Conservation (phyloP, 2,888 invertebrate genomes). For the Ametastegia equiseti region DNA sequence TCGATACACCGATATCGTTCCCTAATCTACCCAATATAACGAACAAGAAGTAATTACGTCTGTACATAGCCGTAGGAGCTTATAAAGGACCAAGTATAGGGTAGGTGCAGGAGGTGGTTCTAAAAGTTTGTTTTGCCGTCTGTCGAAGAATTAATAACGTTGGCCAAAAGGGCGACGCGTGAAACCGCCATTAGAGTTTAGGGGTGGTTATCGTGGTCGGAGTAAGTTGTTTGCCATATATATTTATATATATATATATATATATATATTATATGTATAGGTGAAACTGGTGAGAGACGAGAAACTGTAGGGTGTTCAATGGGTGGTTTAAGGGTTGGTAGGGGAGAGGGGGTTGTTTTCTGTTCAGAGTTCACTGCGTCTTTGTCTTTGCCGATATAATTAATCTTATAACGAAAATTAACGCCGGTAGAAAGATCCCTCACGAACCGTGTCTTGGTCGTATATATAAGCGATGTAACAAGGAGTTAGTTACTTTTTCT, state of each 20-base stretch:
- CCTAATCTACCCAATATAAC: neutral
- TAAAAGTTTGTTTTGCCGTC: neutral
- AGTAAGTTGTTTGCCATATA: conserved; percentile 10
- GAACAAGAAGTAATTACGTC: neutral
- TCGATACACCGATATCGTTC: neutral
- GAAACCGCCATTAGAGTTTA: conserved; percentile 39
- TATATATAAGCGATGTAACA: conserved; percentile 19
- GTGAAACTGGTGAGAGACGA: neutral
- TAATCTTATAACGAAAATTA: conserved; percentile 42
- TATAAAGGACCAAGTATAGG: neutral
- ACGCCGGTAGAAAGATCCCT: conserved; percentile 14
- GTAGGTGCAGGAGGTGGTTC: neutral
- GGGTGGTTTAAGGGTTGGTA: neutral
- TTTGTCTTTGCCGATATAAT: conserved; percentile 35
- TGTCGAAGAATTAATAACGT: conserved; percentile 37
- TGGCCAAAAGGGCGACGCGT: conserved; percentile 18
- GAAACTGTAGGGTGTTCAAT: neutral
- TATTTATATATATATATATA: neutral
- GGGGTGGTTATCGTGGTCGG: conserved; percentile 12
- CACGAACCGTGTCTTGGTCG: too few species aligned
- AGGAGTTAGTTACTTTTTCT: conserved; percentile 51
- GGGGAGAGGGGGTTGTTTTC: too few species aligned
- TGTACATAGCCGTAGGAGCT: neutral
- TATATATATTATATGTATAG: too few species aligned
- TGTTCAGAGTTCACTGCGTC: neutral